phyloP scores from a whole-genome alignment of 2,113 vertebrate species.

The Calyptomena viridis region DNA sequence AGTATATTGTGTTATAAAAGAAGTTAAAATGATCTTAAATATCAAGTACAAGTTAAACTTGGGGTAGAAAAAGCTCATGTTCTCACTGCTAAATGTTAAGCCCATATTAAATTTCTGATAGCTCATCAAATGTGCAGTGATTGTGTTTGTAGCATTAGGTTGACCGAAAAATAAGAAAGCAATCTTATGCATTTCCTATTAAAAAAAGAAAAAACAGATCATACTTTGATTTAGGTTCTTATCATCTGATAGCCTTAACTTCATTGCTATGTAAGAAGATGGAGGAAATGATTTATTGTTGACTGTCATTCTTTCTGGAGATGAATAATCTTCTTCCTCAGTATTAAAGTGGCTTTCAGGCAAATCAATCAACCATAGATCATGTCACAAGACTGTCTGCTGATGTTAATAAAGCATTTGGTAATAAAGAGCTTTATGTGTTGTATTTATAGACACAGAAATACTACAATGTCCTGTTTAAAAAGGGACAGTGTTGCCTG shows the following conservation, averaged over 20 bases:
- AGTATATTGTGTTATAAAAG: not conserved
- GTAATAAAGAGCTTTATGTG: constrained; percentile 71
- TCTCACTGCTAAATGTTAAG: not conserved
- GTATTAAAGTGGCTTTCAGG: constrained; percentile 75
- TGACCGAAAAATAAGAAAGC: constrained; percentile 17
- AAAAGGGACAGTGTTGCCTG: not conserved
- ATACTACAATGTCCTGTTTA: constrained; percentile 29
- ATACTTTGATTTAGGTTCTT: constrained; percentile 70
- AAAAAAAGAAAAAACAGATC: not conserved
- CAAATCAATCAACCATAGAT: constrained; percentile 75
- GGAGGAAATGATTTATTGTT: constrained; percentile 71
- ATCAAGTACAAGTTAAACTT: not conserved
- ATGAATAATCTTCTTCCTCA: constrained; percentile 73
- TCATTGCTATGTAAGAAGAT: constrained; percentile 67
- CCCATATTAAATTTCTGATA: not conserved
- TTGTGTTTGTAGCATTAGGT: not conserved
- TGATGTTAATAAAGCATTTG: constrained; percentile 75
- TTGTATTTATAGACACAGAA: constrained; percentile 68
- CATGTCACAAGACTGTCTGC: constrained; percentile 68
- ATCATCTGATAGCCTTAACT: constrained; percentile 66
- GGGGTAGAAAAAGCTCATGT: not conserved
- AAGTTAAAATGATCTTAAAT: not conserved
- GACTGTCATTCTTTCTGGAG: constrained; percentile 73
- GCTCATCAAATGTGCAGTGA: not conserved
- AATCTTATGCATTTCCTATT: constrained; percentile 2